These are phyloP conservation scores for Patiria miniata DNA, from an alignment of 35 echinoderm and acorn worm species.

Conservation along the genomic window DNA sequence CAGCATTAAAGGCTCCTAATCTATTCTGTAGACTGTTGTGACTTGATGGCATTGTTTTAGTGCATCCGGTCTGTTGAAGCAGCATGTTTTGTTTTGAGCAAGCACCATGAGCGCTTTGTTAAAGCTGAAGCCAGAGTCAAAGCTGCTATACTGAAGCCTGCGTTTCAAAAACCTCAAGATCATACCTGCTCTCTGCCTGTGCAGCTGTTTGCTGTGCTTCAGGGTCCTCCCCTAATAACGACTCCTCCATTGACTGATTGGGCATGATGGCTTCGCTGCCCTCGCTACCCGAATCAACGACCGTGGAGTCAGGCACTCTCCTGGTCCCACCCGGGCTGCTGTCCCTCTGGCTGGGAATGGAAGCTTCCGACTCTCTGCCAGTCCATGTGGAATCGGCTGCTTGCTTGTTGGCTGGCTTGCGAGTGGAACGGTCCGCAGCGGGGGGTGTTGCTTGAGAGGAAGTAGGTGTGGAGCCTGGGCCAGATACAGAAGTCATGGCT, in stretches of 20 bases:
- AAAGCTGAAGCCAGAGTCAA: too few relatives aligned
- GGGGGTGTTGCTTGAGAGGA: neutral
- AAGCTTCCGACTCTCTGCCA: neutral
- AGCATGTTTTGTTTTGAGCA: too few relatives aligned
- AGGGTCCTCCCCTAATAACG: neutral
- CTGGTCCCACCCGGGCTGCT: neutral
- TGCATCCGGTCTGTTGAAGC: too few relatives aligned
- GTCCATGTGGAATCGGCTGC: slow-evolving; percentile 22
- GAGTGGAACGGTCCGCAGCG: neutral
- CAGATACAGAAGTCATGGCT: neutral
- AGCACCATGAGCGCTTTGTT: too few relatives aligned
- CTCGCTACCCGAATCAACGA: neutral
- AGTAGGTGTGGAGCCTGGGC: neutral
- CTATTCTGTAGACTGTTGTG: too few relatives aligned
- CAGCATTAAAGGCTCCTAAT: too few relatives aligned
- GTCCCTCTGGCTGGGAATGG: slow-evolving; percentile 7
- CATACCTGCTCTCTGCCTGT: neutral
- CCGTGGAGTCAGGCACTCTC: slow-evolving; percentile 2
- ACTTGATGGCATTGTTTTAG: too few relatives aligned
- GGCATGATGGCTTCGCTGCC: neutral
- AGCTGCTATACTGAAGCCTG: too few relatives aligned
- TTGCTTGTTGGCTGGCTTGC: neutral
- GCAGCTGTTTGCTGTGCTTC: neutral
- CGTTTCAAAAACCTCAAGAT: too few relatives aligned
- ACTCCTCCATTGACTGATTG: neutral